Conservation (phyloP, 1,140 invertebrate species). For the Drosophila hydei region DNA sequence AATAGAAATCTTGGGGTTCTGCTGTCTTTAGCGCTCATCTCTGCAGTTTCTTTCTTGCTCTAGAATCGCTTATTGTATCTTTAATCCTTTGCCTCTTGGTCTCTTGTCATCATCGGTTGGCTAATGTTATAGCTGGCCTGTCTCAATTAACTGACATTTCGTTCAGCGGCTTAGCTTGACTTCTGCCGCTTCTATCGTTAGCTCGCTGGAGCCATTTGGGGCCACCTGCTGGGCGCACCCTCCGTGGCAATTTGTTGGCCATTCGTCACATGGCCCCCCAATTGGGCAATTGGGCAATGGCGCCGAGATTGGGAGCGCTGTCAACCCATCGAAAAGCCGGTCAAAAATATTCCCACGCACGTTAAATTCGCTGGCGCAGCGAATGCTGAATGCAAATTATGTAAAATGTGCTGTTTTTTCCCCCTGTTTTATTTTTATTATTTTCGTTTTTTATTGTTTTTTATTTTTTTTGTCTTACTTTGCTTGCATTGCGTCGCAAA, state of each 20-base stretch:
- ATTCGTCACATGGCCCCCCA: constrained; percentile 17
- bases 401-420: constrained; percentile 71
- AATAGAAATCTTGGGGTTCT: not conserved
- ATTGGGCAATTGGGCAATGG: constrained; percentile 40
- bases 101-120: constrained; percentile 2
- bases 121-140: not conserved
- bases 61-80: too few species aligned
- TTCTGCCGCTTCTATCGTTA: constrained; percentile 28
- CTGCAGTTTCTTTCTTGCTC: too few species aligned
- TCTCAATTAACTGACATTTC: constrained; percentile 32
- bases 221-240: constrained; percentile 40
- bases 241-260: constrained; percentile 29
- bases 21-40: too few species aligned
- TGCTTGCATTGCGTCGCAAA: constrained; percentile 33
- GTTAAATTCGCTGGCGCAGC: constrained; percentile 52
- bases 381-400: constrained; percentile 61
- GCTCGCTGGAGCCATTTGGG: not conserved
- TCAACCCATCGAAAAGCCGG: constrained; percentile 27
- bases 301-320: constrained; percentile 53
- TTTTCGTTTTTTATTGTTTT: constrained; percentile 1
- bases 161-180: constrained; percentile 38
- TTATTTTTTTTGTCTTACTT: constrained; percentile 25
- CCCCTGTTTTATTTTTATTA: constrained; percentile 14
- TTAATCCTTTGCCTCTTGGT: too few species aligned
- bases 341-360: constrained; percentile 73